phyloP scores from a whole-genome alignment of 2,888 invertebrate genomes.

The Standfussiana lucernea region DNA sequence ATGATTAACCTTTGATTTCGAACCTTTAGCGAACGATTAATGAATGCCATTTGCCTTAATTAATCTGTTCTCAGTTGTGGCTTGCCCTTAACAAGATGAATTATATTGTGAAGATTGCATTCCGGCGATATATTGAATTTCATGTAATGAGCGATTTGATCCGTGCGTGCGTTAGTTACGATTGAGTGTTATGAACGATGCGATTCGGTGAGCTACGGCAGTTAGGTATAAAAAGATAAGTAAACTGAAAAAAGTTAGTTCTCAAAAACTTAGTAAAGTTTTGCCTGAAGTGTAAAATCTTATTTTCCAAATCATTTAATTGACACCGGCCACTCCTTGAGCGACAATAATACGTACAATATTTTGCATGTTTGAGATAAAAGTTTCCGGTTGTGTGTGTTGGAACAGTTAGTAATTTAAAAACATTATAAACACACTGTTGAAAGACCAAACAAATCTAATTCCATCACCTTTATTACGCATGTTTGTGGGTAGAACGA shows the following conservation, averaged over 20 bases:
- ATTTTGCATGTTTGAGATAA: no score
- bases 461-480: no score
- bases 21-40: conserved; percentile 74
- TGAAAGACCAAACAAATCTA: no score
- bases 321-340: no score
- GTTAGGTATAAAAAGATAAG: not conserved
- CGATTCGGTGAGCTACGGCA: not conserved
- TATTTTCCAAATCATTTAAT: no score
- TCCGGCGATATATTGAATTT: conserved; percentile 57
- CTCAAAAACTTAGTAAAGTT: no score
- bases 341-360: no score
- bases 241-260: no score
- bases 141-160: conserved; percentile 54
- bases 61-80: conserved; percentile 65
- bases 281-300: not conserved
- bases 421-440: no score
- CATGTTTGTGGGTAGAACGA: no score
- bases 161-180: conserved; percentile 29
- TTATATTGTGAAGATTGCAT: conserved; percentile 61
- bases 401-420: no score
- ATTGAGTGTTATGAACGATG: conserved; percentile 39
- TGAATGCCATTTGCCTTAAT: conserved; percentile 74
- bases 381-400: no score
- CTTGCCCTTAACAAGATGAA: conserved; percentile 60
- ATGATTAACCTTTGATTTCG: conserved; percentile 73